Base-by-base conservation (phyloP, 2,113 vertebrate species). In the Gracilinanus agilis region DNA sequence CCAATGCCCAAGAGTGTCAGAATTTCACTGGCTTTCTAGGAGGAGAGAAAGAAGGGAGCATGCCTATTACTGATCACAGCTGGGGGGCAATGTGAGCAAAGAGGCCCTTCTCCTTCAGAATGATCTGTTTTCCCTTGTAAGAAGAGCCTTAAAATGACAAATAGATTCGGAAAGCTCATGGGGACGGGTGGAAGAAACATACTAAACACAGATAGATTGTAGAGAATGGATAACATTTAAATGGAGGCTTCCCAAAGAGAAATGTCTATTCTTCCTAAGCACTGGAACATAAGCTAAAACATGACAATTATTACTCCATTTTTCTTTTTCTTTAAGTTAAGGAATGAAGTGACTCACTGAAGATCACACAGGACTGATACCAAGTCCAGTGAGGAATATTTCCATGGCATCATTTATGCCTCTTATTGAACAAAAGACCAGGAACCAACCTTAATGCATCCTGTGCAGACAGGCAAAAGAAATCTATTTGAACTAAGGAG, bases 61-160 rank as follows among this genome's bases (percentile, higher is more conserved):
- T 0, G 0, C n/a, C 53, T 0, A 34, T 21, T 0, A 29, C 3
- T 11, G 12, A 53, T 23, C 29, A 55, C 0, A 27, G 61, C 90
- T 90, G 93, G 44, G 56, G 29, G 58, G 58, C 29, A 40, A 83
- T 7, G 5, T 40, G 67, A 19, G n/a, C 67, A 83, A 19, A 83
- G 67, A 40, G 61, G 61, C 61, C 61, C 61, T n/a, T 16, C 29
- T 29, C 61, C 61, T 75, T 75, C 61, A 75, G 61, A 34, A 67
- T 34, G 13, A 13, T n/a, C 29, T 67, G 61, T 75, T 75, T 75
- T 75, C 61, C 61, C 34, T 75, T 16, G 29, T 67, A 67, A 61
- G 27, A 53, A 61, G 27, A 53, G 44, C 34, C 25, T 44, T 92
- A 56, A 16, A 75, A 53, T 61, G 6, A 53, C 27, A 75, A 75